phyloP scores from a whole-genome alignment of 23 tunicate genomes.

The Styela plicata region DNA sequence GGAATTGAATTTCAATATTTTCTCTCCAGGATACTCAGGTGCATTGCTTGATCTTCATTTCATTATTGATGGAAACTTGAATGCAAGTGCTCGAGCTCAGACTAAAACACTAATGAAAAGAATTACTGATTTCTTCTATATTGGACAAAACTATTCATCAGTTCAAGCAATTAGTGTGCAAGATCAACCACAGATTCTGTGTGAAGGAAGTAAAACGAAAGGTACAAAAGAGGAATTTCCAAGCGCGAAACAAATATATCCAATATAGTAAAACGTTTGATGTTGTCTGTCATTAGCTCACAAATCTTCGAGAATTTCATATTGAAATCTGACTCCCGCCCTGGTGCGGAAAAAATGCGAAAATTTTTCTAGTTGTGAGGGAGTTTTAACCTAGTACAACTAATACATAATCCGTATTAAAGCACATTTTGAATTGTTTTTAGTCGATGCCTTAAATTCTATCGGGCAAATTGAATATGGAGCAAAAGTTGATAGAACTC shows the following conservation, averaged over 20 bases:
- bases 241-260: too few relatives aligned
- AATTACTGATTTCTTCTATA: constrained; percentile 47
- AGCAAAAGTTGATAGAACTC: neutral
- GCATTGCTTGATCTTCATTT: constrained; percentile 16
- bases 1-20: too few relatives aligned
- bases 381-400: too few relatives aligned
- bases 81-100: neutral
- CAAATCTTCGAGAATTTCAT: too few relatives aligned
- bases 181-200: neutral
- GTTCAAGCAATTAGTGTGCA: neutral
- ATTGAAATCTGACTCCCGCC: too few relatives aligned
- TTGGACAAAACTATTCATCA: constrained; percentile 50
- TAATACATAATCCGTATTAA: too few relatives aligned
- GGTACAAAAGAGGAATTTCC: too few relatives aligned
- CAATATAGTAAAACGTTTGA: too few relatives aligned
- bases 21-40: constrained; percentile 12
- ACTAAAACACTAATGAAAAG: constrained; percentile 41
- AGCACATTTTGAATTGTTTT: too few relatives aligned
- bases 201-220: neutral
- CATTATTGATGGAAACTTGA: constrained; percentile 1
- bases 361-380: too few relatives aligned
- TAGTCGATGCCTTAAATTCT: neutral
- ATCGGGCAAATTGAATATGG: neutral
- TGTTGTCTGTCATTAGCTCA: too few relatives aligned
- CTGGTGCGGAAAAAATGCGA: too few relatives aligned